phyloP scores from a whole-genome alignment of 2,888 invertebrate species.

The Caenorhabditis imperialis region DNA sequence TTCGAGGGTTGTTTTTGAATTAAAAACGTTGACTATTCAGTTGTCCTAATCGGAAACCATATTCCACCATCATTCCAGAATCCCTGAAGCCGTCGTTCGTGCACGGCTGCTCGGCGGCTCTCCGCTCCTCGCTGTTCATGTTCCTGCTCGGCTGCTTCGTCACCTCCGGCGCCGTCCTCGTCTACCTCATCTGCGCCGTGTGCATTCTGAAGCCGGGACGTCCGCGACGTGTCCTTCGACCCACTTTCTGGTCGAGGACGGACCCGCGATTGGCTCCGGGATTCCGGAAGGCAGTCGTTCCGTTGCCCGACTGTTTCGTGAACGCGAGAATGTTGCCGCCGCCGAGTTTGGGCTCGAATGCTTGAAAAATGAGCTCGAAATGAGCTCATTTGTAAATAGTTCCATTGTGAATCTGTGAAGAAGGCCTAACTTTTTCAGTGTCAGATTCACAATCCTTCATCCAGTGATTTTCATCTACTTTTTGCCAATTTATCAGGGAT shows the following conservation, averaged over 20 bases:
- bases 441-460: too few species aligned
- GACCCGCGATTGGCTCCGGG: constrained; percentile 70
- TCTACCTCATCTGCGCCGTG: constrained; percentile 58
- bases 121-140: constrained; percentile 71
- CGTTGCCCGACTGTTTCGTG: constrained; percentile 63
- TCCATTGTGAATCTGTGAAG: too few species aligned
- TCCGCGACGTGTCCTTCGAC: constrained; percentile 57
- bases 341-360: background rate
- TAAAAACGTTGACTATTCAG: too few species aligned
- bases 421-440: too few species aligned
- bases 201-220: constrained; percentile 54
- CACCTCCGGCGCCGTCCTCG: constrained; percentile 61
- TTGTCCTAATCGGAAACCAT: too few species aligned
- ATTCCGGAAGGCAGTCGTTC: constrained; percentile 71
- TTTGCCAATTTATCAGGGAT: too few species aligned
- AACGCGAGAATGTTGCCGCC: constrained; percentile 34
- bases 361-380: too few species aligned
- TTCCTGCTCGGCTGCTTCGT: constrained; percentile 74
- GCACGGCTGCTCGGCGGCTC: constrained; percentile 43
- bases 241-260: constrained; percentile 65
- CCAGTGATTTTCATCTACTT: too few species aligned
- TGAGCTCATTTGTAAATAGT: too few species aligned
- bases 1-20: too few species aligned
- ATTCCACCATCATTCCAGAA: constrained; percentile 12
- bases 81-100: constrained; percentile 24